phyloP scores from a whole-genome alignment of 1,140 invertebrate genomes.

The Trichonephila inaurata region DNA sequence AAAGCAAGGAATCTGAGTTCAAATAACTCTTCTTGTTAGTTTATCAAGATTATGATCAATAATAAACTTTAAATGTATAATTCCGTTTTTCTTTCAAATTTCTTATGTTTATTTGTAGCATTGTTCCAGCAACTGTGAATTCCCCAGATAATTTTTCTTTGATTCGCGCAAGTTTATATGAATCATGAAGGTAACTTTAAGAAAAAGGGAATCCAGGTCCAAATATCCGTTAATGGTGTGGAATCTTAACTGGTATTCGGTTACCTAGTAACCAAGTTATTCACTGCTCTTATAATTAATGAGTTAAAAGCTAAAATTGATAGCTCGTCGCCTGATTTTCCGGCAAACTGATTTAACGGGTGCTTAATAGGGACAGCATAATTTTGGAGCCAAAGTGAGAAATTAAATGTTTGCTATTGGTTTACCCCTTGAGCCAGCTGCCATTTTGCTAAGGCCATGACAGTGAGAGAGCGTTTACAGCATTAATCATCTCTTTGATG shows the following conservation, averaged over 20 bases:
- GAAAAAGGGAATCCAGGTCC: not conserved
- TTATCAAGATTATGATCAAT: too few relatives aligned
- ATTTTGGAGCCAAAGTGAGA: slow-evolving; percentile 55
- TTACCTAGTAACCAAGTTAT: slow-evolving; percentile 62
- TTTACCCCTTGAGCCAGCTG: slow-evolving; percentile 38
- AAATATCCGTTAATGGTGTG: not conserved
- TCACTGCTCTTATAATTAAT: slow-evolving; percentile 64
- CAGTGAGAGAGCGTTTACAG: slow-evolving; percentile 22
- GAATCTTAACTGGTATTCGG: slow-evolving; percentile 48
- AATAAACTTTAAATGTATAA: too few relatives aligned
- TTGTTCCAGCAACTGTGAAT: too few relatives aligned
- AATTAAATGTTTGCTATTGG: slow-evolving; percentile 70
- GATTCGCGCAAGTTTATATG: too few relatives aligned
- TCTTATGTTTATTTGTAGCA: too few relatives aligned
- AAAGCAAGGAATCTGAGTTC: too few relatives aligned
- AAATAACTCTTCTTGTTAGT: too few relatives aligned
- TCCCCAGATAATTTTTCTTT: too few relatives aligned
- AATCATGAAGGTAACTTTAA: not conserved
- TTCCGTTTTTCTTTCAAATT: too few relatives aligned
- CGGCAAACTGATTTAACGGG: slow-evolving; percentile 54
- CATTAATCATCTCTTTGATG: slow-evolving; percentile 62
- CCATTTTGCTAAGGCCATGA: slow-evolving; percentile 57
- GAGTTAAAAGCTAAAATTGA: slow-evolving; percentile 60
- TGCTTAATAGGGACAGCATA: slow-evolving; percentile 67
- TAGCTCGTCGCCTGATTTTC: slow-evolving; percentile 63